Conservation (phyloP, 2,113 vertebrate species). For the Antechinus stuartii region DNA sequence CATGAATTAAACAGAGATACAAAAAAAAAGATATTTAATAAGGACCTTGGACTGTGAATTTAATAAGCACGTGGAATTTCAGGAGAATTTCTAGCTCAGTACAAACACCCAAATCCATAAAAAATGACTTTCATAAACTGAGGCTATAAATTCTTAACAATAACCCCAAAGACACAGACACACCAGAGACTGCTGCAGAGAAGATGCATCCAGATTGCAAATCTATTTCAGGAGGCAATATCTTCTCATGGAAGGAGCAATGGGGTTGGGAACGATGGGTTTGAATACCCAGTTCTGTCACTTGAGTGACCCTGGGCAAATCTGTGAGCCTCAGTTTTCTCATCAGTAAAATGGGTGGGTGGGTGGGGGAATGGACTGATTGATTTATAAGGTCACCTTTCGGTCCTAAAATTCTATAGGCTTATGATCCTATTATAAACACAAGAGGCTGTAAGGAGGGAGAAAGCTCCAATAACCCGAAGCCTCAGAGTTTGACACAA, state of each 20-base stretch:
- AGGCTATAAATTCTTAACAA: not conserved
- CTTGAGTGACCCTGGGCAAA: not conserved
- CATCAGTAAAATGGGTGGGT: not conserved
- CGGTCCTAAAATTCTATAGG: not conserved
- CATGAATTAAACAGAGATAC: not conserved
- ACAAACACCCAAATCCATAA: not conserved
- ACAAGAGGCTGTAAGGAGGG: not conserved
- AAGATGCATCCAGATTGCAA: not conserved
- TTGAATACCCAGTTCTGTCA: not conserved
- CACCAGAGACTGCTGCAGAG: not conserved
- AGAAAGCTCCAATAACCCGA: slow-evolving; percentile 13
- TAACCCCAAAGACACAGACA: not conserved
- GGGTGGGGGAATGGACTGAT: not conserved
- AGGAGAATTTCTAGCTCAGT: not conserved
- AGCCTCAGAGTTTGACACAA: not conserved
- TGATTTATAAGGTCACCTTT: not conserved
- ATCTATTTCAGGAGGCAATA: not conserved
- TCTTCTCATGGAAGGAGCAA: not conserved
- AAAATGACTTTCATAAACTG: not conserved
- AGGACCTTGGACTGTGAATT: not conserved
- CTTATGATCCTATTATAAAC: not conserved
- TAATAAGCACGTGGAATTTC: not conserved
- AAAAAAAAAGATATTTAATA: not conserved
- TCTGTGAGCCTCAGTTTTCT: not conserved
- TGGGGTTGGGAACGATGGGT: not conserved